Conservation (phyloP, 2,888 invertebrate genomes). For the Pecten maximus region DNA sequence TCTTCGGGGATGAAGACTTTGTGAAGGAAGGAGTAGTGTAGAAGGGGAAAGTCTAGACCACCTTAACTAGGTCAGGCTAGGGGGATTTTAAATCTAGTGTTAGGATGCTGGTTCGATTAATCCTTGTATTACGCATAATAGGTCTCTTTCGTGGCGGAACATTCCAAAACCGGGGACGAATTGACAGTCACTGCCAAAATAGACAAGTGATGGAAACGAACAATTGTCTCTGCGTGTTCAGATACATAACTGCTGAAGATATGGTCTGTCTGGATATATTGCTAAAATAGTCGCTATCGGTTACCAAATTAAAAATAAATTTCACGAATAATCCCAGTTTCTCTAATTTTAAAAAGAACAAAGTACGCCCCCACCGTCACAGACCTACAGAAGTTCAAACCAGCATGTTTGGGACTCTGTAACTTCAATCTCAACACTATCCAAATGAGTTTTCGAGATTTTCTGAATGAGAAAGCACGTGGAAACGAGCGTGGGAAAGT, state of each 20-base stretch:
- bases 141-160: no score
- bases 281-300: neutral
- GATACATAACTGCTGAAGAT: neutral
- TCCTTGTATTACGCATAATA: no score
- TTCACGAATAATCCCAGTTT: neutral
- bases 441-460: conserved; percentile 29
- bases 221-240: neutral
- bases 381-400: neutral
- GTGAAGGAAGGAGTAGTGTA: no score
- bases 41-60: no score
- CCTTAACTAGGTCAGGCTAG: no score
- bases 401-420: neutral
- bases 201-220: no score
- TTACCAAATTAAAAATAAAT: neutral
- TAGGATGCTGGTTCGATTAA: no score
- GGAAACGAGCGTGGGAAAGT: conserved; percentile 18
- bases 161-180: no score
- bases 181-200: no score
- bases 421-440: neutral
- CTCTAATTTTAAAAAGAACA: neutral
- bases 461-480: conserved; percentile 35
- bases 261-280: neutral
- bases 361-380: neutral
- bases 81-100: no score
- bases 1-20: no score